Evolutionary conservation across 2,888 invertebrate genomes (phyloP), one percentile per base, ranked within the genome.

Genomic region (Limnephilus rhombicus): DNA sequence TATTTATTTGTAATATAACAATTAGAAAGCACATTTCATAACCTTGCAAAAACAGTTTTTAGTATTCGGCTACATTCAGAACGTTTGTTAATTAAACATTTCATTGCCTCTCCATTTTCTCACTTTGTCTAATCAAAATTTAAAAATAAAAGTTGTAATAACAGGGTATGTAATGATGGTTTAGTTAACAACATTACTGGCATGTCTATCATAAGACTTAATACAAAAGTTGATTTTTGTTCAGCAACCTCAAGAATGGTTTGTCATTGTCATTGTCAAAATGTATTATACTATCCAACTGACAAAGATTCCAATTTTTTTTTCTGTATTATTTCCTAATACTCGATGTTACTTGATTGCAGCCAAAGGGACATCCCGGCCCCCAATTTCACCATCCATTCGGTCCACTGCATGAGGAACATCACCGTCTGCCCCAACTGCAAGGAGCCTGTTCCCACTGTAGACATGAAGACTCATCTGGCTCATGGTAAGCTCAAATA

Each of bases 291-390:
- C 24, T n/a, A 24, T 53, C 18, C 4, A 15, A 7, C 24, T 24
- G 1, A 18, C 24, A 24, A 68, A 15, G 4, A 18, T 68, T 13
- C 49, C 49, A 49, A 49, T 68, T 53, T 53, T 37, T 37, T 81
- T 81, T 81, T 24, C n/a, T 81, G 2, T 81, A 7, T 81, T 29
- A n/a, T 1, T 29, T 82, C 13, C 13, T 31, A 34, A 82, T 13
- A 15, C 4, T 82, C 0, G 15, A 31, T 82, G 31, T 15, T 82
- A 82, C 9, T 82, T 80, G 49, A 92, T 95, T 95, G 24, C 95
- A 98, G 98, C 95, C 97, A 98, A 94, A 96, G 97, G 85, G 97
- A 97, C 94, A 97, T 98, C 90, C 97, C 97, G 0, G 95, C 96
- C 12, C 95, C 95, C 90, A 98, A 98, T 95, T 97, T 97, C 95